Percentiles rank a stretch among this genome's conserved stretches.
Evolutionary conservation across 1,140 invertebrate species (phyloP).

Genomic region (Drosophila sproati): DNA sequence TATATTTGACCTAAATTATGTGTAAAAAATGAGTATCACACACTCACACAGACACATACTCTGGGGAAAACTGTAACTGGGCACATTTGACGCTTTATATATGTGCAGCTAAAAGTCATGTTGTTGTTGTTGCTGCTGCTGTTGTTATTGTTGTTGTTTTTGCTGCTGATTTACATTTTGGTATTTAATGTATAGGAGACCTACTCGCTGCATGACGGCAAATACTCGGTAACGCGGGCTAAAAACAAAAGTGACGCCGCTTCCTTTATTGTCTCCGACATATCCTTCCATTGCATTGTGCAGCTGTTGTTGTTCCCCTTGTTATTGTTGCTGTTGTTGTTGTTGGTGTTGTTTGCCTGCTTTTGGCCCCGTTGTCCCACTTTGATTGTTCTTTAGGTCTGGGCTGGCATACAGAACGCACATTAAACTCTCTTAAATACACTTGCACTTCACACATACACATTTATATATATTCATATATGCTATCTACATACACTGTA

Average conservation of each 20-base stretch:
- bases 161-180: conserved; percentile 46
- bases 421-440: conserved; percentile 74
- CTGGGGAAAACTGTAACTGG: conserved; percentile 13
- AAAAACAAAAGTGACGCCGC: conserved; percentile 76
- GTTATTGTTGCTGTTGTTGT: conserved; percentile 3
- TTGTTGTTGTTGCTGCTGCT: conserved; percentile 6
- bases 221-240: conserved; percentile 67
- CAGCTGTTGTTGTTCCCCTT: conserved; percentile 16
- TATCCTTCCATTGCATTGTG: conserved; percentile 68
- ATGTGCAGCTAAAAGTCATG: conserved; percentile 6
- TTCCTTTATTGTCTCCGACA: conserved; percentile 78
- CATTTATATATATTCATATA: conserved; percentile 2
- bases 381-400: conserved; percentile 79
- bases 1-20: conserved; percentile 44
- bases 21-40: conserved; percentile 12
- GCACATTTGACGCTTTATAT: conserved; percentile 24
- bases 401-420: conserved; percentile 42
- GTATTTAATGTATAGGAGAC: conserved; percentile 34
- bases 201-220: conserved; percentile 58
- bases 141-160: conserved; percentile 14
- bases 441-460: conserved; percentile 45
- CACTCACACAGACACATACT: conserved; percentile 2
- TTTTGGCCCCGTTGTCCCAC: conserved; percentile 61
- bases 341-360: conserved; percentile 16
- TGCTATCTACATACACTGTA: conserved; percentile 5